phyloP scores from a whole-genome alignment of 2,888 invertebrate species.

The Lamproptera curius region DNA sequence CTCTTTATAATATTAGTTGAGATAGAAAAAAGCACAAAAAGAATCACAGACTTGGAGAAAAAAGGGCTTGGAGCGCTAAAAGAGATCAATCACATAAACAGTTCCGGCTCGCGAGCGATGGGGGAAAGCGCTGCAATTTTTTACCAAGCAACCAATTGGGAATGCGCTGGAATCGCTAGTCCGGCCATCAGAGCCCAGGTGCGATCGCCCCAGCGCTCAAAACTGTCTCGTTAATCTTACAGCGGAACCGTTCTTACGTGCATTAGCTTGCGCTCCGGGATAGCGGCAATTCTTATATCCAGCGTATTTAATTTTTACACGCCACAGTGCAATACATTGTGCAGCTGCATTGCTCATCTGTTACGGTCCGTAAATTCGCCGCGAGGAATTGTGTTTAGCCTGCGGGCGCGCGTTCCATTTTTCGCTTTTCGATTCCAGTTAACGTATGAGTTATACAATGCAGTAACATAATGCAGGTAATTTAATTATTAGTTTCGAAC shows the following conservation, averaged over 20 bases:
- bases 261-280: constrained; percentile 30
- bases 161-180: constrained; percentile 28
- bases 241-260: constrained; percentile 33
- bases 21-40: not conserved
- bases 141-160: constrained; percentile 22
- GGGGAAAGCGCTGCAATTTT: constrained; percentile 23
- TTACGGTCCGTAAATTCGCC: constrained; percentile 21
- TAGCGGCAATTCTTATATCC: constrained; percentile 24
- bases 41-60: not conserved
- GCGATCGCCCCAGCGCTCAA: constrained; percentile 35
- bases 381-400: constrained; percentile 14
- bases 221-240: constrained; percentile 62
- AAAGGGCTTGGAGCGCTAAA: constrained; percentile 6
- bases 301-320: constrained; percentile 24
- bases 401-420: constrained; percentile 10
- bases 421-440: not conserved
- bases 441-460: no score
- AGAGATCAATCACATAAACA: constrained; percentile 19
- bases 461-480: no score
- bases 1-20: no score
- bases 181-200: constrained; percentile 34
- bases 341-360: constrained; percentile 16
- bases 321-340: constrained; percentile 13
- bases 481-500: no score
- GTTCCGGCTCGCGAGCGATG: constrained; percentile 8